Base-by-base conservation (phyloP, 2,888 invertebrate species). In the Amphiduros pacificus region DNA sequence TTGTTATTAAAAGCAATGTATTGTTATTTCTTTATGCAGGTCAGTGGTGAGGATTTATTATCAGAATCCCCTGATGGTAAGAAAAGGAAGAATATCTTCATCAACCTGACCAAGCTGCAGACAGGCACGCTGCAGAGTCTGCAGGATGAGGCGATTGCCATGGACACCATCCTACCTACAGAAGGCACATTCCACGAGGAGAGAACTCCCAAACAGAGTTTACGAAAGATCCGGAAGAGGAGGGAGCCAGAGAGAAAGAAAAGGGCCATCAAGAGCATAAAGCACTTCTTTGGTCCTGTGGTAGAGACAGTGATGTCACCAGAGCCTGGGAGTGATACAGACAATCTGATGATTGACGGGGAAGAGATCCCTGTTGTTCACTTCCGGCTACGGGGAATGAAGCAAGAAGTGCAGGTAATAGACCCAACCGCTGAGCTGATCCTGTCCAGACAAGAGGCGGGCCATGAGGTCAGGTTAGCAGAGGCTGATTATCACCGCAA, bases 391-490 rank as follows among this genome's bases (percentile, higher is more conserved):
- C 69, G 70, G 41, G 78, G 78, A 0, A 69, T 68, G 26, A 71
- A 72, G 56, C 73, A 74, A 5, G 27, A 41, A 11, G 63, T 77
- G 11, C 60, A 69, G 6, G 60, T 72, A n/a, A 63, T 75, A 48
- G 78, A 80, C 68, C 75, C 78, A 4, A 74, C 72, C 5, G 73
- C 76, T 4, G 78, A 80, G 51, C 73, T 79, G 74, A 73, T 80
- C 27, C 61, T 80, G 24, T 58, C 72, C 0, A 68, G 73, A 29
- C 71, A 72, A 28, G 79, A 79, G 51, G 75, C 76, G 5, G 79
- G 78, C 0, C 63, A 71, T n/a, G 65, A 74, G n/a, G 71, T 80
- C 1, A 64, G 79, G 24, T 74, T 74, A 58, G 77, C 76, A 14
- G 78, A 79, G 58, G 66, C 71, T 17, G 75, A 77, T 32, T 69